Conservation (phyloP, 2,797 vertebrate species). For the Triplophysa yarkandensis region DNA sequence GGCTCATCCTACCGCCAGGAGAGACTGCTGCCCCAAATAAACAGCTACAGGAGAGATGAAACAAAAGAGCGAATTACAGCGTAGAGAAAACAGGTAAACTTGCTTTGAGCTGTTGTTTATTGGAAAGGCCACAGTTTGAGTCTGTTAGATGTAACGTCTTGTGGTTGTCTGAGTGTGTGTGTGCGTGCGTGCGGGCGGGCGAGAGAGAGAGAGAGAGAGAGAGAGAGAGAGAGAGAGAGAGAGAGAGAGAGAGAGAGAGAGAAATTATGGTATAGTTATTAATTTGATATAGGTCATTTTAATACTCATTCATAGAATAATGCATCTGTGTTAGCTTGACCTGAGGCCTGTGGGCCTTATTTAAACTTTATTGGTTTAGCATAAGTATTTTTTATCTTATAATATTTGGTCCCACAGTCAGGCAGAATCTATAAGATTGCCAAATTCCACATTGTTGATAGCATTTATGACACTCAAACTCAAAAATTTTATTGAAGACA, state of each 20-base stretch:
- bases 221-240: conserved; percentile 19
- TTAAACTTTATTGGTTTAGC: too few species aligned
- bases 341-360: too few species aligned
- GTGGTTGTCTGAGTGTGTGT: conserved; percentile 22
- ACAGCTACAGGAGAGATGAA: conserved; percentile 59
- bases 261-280: conserved; percentile 51
- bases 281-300: conserved; percentile 71
- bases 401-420: too few species aligned
- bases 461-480: too few species aligned
- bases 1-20: conserved; percentile 45
- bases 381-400: too few species aligned
- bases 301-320: conserved; percentile 64
- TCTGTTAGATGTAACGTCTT: conserved; percentile 30
- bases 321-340: conserved; percentile 60
- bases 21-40: conserved; percentile 59
- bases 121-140: conserved; percentile 37
- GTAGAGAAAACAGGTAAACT: conserved; percentile 56
- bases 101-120: conserved; percentile 58
- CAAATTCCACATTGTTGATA: too few species aligned
- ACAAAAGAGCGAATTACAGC: conserved; percentile 49
- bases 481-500: too few species aligned
- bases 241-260: conserved; percentile 39
- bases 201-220: conserved; percentile 24
- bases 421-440: too few species aligned
- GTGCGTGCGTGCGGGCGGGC: too few species aligned